Conservation (phyloP, 2,888 invertebrate species). For the Ditula angustiorana region DNA sequence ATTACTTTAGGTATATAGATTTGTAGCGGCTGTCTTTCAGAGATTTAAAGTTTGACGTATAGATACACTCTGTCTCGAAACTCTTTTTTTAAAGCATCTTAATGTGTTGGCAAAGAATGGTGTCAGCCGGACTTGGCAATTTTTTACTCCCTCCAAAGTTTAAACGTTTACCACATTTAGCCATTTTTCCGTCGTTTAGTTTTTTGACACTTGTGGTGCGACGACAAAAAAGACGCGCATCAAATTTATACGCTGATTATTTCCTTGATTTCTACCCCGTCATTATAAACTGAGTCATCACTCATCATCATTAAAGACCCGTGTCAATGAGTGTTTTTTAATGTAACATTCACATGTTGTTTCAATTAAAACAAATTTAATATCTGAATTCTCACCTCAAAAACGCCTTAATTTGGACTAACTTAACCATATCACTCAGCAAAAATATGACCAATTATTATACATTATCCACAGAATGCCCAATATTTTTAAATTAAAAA, state of each 20-base stretch:
- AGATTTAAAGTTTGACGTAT: too few relatives aligned
- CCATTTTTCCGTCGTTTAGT: constrained; percentile 24
- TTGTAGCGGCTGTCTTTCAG: too few relatives aligned
- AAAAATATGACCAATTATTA: too few relatives aligned
- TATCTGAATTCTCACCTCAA: too few relatives aligned
- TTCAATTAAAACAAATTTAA: neutral
- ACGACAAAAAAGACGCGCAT: constrained; percentile 29
- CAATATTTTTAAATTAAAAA: too few relatives aligned
- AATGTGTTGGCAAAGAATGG: constrained; percentile 7
- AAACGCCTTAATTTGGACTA: too few relatives aligned
- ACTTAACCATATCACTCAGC: too few relatives aligned
- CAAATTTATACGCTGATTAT: constrained; percentile 31
- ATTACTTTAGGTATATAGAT: too few relatives aligned
- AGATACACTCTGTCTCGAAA: too few relatives aligned
- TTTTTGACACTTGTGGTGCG: constrained; percentile 26
- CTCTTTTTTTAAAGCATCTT: neutral
- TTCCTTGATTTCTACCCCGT: constrained; percentile 24
- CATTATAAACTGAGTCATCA: constrained; percentile 9
- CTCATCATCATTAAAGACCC: neutral
- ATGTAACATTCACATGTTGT: neutral
- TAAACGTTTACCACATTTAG: constrained; percentile 34
- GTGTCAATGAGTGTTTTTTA: neutral
- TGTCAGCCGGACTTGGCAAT: constrained; percentile 17
- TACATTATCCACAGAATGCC: too few relatives aligned
- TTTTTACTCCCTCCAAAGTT: constrained; percentile 26